Base-by-base conservation (phyloP, 2,888 invertebrate species). In the Idaea aversata region DNA sequence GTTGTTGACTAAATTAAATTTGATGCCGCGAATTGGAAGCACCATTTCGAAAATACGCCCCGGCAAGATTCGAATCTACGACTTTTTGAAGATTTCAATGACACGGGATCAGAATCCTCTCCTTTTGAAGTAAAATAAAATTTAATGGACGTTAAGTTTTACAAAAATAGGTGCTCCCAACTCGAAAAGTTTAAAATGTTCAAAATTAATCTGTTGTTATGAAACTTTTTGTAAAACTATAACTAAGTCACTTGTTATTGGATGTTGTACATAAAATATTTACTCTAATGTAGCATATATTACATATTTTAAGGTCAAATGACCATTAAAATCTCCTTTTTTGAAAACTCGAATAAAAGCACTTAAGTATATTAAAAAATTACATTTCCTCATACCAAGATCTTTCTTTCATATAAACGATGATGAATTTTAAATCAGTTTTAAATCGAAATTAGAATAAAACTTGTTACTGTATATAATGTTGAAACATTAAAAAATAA, bases 391-490 rank as follows among this genome's bases (percentile, higher is more conserved):
- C 47, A 47, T 47, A 47, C 4, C 47, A 47, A 47, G 47, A 13
- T 47, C 47, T 47, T 47, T 47, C 47, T 47, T 47, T 47, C 47
- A 47, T 13, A 47, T 47, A 47, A 47, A 47, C 7, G 13, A 47
- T 10, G 13, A 47, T 13, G 47, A 10, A 63, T 64, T 61, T 47
- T 36, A 59, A 67, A 65, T 34, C 63, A 63, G 64, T 65, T 67
- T 66, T 57, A 67, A 47, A 47, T 47, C 47, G 47, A 47, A 10
- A 47, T 47, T 47, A 47, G 47, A 13, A 47, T 47, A 47, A 47
- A 47, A 47, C 47, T 73, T 82, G 81, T 82, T 83, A 79, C 73
- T 73, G 69, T 65, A 65, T 86, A 87, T 88, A 88, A 88, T 88
- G 88, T 88, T 88, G 81, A 82, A 79, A 83, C 80, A 80, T 81